phyloP scores from a whole-genome alignment of 2,797 vertebrate species.

The Craterocephalus amniculus region DNA sequence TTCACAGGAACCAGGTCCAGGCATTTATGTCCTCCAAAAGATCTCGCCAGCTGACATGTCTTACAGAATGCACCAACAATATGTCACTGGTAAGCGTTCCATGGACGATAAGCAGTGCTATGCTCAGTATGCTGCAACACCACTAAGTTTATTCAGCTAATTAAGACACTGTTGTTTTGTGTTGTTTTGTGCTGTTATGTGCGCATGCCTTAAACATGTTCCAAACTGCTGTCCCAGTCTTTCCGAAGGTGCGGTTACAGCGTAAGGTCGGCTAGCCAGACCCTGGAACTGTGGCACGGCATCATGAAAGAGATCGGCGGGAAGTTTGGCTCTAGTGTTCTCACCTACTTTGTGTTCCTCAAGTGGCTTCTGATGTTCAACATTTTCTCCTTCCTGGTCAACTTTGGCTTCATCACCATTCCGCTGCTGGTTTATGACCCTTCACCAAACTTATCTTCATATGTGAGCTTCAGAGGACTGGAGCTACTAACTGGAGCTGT shows the following conservation, averaged over 20 bases:
- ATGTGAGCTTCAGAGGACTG: slow-evolving; percentile 86
- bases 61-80: slow-evolving; percentile 79
- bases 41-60: slow-evolving; percentile 61
- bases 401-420: slow-evolving; percentile 92
- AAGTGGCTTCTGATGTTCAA: slow-evolving; percentile 95
- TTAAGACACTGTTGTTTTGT: not conserved
- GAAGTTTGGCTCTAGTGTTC: slow-evolving; percentile 92
- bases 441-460: slow-evolving; percentile 57
- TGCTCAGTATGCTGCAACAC: not conserved
- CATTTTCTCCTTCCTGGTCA: slow-evolving; percentile 91
- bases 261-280: slow-evolving; percentile 72
- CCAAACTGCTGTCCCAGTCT: slow-evolving; percentile 72
- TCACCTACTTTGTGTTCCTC: slow-evolving; percentile 93
- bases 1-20: slow-evolving; percentile 85
- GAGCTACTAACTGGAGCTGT: slow-evolving; percentile 93
- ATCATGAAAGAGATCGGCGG: slow-evolving; percentile 91
- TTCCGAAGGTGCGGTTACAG: slow-evolving; percentile 78
- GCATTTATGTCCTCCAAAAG: slow-evolving; percentile 71
- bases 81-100: slow-evolving; percentile 83
- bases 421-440: slow-evolving; percentile 84
- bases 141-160: not conserved
- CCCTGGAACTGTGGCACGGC: slow-evolving; percentile 84
- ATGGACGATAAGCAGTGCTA: not conserved
- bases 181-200: too few relatives aligned
- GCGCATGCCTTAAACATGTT: not conserved